phyloP scores from a whole-genome alignment of 2,888 invertebrate species.

The Margaritifera margaritifera region DNA sequence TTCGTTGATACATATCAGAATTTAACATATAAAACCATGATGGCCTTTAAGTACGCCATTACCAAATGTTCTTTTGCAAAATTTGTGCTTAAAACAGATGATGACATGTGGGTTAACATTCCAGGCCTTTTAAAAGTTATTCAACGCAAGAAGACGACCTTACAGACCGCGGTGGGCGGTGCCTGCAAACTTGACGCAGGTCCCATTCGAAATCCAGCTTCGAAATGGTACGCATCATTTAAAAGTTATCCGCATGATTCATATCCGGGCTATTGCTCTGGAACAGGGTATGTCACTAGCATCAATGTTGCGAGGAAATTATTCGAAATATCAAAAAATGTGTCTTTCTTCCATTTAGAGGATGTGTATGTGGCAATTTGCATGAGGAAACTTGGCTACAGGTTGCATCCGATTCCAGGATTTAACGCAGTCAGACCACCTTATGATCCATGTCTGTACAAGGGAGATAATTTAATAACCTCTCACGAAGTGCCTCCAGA shows the following conservation, averaged over 20 bases:
- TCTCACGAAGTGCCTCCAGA: conserved; percentile 27
- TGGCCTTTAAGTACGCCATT: no score
- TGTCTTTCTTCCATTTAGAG: conserved; percentile 52
- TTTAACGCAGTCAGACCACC: conserved; percentile 22
- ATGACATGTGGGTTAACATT: conserved; percentile 8
- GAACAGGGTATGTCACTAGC: conserved; percentile 44
- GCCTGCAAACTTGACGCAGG: conserved; percentile 15
- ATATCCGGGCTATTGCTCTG: conserved; percentile 52
- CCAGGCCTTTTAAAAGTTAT: conserved; percentile 11
- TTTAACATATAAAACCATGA: no score
- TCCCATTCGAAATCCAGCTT: conserved; percentile 33
- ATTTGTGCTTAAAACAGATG: no score
- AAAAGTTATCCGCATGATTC: conserved; percentile 31
- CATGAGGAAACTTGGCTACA: conserved; percentile 30
- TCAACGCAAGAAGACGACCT: neutral
- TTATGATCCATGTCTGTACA: conserved; percentile 26
- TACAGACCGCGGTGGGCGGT: conserved; percentile 35
- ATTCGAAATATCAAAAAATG: conserved; percentile 29
- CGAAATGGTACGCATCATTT: conserved; percentile 47
- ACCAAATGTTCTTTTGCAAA: no score
- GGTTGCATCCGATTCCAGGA: conserved; percentile 21
- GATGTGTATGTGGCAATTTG: conserved; percentile 51
- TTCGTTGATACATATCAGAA: no score
- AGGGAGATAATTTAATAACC: conserved; percentile 29
- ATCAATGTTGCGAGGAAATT: conserved; percentile 31